phyloP scores from a whole-genome alignment of 1,140 invertebrate genomes.

The Sminthurinus signatus region DNA sequence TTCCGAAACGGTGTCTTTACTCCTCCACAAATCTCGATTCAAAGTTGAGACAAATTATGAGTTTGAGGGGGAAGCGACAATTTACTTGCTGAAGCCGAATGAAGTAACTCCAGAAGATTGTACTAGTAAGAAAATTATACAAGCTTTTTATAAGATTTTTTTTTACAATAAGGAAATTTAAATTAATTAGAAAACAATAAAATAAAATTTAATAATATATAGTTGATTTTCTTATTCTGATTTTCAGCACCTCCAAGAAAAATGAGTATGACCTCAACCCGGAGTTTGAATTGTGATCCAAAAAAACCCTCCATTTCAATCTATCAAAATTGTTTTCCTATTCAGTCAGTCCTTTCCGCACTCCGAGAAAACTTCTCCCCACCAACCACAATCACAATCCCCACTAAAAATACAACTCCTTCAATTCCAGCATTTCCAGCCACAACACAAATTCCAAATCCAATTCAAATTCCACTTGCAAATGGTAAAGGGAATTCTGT shows the following conservation, averaged over 20 bases:
- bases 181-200: not conserved
- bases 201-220: not conserved
- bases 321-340: constrained; percentile 8
- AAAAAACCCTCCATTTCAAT: not conserved
- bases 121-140: not conserved
- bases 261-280: constrained; percentile 4
- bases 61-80: constrained; percentile 1
- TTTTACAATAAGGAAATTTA: not conserved
- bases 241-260: constrained; percentile 1
- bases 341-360: not conserved
- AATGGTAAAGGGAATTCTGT: no score
- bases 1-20: not conserved
- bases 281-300: not conserved
- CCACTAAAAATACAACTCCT: no score
- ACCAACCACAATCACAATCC: no score
- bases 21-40: constrained; percentile 8
- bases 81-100: constrained; percentile 6
- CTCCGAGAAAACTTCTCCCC: constrained; percentile 1
- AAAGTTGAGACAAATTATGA: constrained; percentile 1
- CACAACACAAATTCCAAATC: no score
- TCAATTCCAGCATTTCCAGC: no score
- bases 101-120: constrained; percentile 2
- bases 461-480: no score
- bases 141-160: not conserved
- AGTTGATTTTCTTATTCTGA: not conserved